Evolutionary conservation across 2,888 invertebrate genomes (phyloP).

Genomic region (Drosophila infuscata): DNA sequence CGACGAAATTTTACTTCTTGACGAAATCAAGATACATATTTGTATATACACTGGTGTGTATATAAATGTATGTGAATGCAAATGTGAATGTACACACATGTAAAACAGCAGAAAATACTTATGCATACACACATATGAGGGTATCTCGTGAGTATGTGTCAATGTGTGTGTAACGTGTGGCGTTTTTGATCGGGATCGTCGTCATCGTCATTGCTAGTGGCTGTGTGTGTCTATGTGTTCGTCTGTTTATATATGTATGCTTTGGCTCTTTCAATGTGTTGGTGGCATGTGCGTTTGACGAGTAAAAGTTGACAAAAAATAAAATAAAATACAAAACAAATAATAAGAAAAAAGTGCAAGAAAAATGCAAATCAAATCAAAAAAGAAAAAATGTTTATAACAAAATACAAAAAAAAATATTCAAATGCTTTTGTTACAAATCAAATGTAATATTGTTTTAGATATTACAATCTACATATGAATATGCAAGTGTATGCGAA

Average conservation of each 20-base stretch:
- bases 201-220: conserved; percentile 34
- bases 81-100: conserved; percentile 17
- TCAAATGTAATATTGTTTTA: conserved; percentile 7
- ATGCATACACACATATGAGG: conserved; percentile 10
- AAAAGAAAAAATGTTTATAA: neutral
- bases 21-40: conserved; percentile 18
- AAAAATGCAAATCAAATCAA: conserved; percentile 2
- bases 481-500: neutral
- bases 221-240: conserved; percentile 11
- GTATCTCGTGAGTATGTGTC: conserved; percentile 12
- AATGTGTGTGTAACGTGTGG: conserved; percentile 35
- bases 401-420: neutral
- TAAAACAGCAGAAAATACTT: conserved; percentile 29
- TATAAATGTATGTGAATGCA: neutral
- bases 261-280: neutral
- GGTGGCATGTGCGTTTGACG: conserved; percentile 45
- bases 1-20: conserved; percentile 12
- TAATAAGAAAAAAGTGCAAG: conserved; percentile 2
- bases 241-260: conserved; percentile 10
- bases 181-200: conserved; percentile 48
- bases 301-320: conserved; percentile 36
- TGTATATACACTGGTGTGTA: conserved; percentile 3
- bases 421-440: neutral
- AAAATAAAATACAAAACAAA: conserved; percentile 9
- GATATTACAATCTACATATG: conserved; percentile 6